Evolutionary conservation across 1,140 invertebrate genomes (phyloP), one percentile per base, ranked within the genome.

Genomic region (Aethina tumida): DNA sequence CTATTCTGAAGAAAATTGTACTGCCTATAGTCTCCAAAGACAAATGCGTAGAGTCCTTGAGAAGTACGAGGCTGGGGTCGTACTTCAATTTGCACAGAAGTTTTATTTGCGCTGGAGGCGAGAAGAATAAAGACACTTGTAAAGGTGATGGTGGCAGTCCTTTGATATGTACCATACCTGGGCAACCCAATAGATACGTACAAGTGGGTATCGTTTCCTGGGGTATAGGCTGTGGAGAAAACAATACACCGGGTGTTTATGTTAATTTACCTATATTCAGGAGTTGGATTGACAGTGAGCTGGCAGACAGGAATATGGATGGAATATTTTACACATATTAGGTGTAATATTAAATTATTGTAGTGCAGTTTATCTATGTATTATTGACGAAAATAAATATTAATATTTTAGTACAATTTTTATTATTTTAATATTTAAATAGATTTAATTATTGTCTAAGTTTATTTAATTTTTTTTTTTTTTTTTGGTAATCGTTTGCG

Each of bases 71-170:
- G 41, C 58, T 85, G 1, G 79, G 80, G 2, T 48, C 47, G 0
- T 64, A 60, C 28, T 86, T 75, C 47, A 52, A 62, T 14, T 52
- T 86, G 3, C 69, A 82, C 38, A 51, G 68, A 2, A 75, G 71
- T 39, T 83, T 83, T 50, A 63, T 81, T n/a, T 83, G 80, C 45
- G 80, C 82, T 15, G 82, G 82, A 5, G 81, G 81, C 1, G 63
- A 73, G 41, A 12, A 55, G 16, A 76, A 71, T 24, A 70, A 67
- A 52, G 82, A 86, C 48, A 80, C 81, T 1, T 86, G 82, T 50
- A 72, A 65, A 44, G 77, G 74, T 39, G 70, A 71, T 35, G 67
- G 67, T 2, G 68, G 68, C 1, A 64, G 73, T 32, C 79, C 80
- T 2, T 41, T 85, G 8, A 69, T 77, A 37, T 83, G 79, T 56